Percentiles rank a stretch among this genome's conserved stretches.
Conservation (phyloP, 2,888 invertebrate species). For the Drosophila pseudotakahashii region DNA sequence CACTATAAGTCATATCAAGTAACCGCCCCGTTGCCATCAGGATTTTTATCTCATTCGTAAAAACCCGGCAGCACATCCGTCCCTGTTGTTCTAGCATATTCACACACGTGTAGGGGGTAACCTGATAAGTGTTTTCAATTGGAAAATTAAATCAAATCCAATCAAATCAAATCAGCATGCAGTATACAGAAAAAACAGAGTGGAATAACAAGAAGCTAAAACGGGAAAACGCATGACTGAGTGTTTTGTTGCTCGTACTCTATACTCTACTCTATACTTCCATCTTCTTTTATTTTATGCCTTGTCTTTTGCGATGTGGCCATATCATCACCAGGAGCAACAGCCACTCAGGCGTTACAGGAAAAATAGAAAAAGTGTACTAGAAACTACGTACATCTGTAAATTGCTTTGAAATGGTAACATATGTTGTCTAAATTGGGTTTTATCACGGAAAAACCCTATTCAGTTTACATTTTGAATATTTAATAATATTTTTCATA, state of each 20-base stretch:
- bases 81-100: constrained; percentile 51
- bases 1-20: constrained; percentile 37
- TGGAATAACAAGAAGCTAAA: constrained; percentile 34
- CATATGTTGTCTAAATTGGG: background rate
- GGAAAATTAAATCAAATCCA: constrained; percentile 82
- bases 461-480: no score
- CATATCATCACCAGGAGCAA: constrained; percentile 61
- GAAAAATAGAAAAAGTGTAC: constrained; percentile 22
- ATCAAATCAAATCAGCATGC: constrained; percentile 76
- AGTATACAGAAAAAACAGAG: constrained; percentile 33
- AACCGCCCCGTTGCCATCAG: constrained; percentile 27
- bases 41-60: constrained; percentile 20
- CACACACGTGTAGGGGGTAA: constrained; percentile 34
- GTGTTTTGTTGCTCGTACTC: constrained; percentile 35
- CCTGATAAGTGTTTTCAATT: constrained; percentile 79
- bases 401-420: background rate
- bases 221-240: constrained; percentile 65
- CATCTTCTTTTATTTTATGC: constrained; percentile 4
- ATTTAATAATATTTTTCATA: no score
- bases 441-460: background rate
- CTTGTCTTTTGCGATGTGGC: constrained; percentile 53
- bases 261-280: background rate
- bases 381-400: constrained; percentile 12
- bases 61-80: constrained; percentile 13
- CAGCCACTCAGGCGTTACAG: constrained; percentile 14